phyloP scores from a whole-genome alignment of 2,797 vertebrate genomes.

The Pelochelys cantorii region DNA sequence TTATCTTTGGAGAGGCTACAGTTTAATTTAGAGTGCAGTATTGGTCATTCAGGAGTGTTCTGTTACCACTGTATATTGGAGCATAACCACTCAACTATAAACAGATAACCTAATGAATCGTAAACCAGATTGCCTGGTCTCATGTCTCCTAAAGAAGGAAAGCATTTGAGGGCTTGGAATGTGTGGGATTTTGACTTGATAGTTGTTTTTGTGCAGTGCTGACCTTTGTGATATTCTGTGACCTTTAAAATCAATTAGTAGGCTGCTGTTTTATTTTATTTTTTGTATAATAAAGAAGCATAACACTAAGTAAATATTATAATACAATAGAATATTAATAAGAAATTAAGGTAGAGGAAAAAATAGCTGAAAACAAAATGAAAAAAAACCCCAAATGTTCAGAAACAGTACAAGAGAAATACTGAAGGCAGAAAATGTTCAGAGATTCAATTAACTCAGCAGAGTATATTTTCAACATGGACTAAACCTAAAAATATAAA shows the following conservation, averaged over 20 bases:
- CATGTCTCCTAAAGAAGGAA: not conserved
- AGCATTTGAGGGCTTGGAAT: conserved; percentile 2
- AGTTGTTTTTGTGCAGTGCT: not conserved
- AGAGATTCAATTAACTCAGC: not conserved
- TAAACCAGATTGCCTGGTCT: not conserved
- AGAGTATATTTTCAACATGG: conserved; percentile 30
- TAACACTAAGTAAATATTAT: not conserved
- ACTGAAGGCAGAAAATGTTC: fast-evolving
- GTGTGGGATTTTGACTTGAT: not conserved
- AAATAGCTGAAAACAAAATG: not conserved
- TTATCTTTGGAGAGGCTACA: conserved; percentile 40
- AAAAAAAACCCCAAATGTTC: not conserved
- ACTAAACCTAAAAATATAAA: conserved; percentile 3
- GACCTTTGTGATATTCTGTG: conserved; percentile 12
- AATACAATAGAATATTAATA: not conserved
- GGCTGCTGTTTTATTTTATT: conserved; percentile 25
- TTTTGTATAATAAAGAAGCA: not conserved
- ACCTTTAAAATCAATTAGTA: conserved; percentile 11
- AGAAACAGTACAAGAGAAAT: not conserved
- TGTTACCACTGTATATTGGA: not conserved
- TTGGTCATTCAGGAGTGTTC: conserved; percentile 23
- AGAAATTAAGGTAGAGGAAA: not conserved
- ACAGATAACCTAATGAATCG: not conserved
- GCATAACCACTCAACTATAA: not conserved
- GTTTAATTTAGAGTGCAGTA: conserved; percentile 13